Evolutionary conservation across 2,797 vertebrate species (phyloP), one percentile per base, ranked within the genome.

Genomic region (Borostomias antarcticus): DNA sequence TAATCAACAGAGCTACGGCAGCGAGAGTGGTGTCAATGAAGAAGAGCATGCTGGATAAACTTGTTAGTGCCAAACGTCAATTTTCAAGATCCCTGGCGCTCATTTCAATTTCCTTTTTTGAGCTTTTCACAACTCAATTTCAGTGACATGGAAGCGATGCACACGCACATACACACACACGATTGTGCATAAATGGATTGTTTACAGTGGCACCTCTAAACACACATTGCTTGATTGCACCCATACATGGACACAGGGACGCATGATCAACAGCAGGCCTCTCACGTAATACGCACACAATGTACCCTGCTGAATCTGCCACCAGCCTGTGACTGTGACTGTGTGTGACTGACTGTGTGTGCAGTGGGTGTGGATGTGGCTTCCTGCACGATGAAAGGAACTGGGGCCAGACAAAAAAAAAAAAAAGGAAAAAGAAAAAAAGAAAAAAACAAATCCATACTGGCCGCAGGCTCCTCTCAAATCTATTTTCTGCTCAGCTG

Each of bases 401-500:
- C 83, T 75, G 84, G 86, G 88, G 86, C 88, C 91, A 89, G 89
- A 86, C 92, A 94, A 92, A 74, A 82, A 83, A 69, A 66, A 40
- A 56, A 19, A 65, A 65, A 61, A 33, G 30, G 33, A 58, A 28
- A 56, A 40, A n/a, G n/a, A n/a, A 37, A 37, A 37, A 37, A 37
- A 37, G 6, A 72, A 64, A 74, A 67, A 74, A 82, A 83, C 90
- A 94, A 95, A 98, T 98, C 96, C 93, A 97, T 97, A 97, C 95
- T 95, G 94, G 95, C 96, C 96, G 88, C 93, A 95, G 95, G 96
- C 96, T 95, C 91, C 93, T 96, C 95, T 96, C 95, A 95, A 95
- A 98, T 97, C 96, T 98, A 99, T 98, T 99, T 99, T 98, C 95
- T 99, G 96, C 96, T 99, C 97, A 99, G 96, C 96, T 98, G 96